Conservation (phyloP, 1,140 invertebrate species). For the Lepidurus packardi region DNA sequence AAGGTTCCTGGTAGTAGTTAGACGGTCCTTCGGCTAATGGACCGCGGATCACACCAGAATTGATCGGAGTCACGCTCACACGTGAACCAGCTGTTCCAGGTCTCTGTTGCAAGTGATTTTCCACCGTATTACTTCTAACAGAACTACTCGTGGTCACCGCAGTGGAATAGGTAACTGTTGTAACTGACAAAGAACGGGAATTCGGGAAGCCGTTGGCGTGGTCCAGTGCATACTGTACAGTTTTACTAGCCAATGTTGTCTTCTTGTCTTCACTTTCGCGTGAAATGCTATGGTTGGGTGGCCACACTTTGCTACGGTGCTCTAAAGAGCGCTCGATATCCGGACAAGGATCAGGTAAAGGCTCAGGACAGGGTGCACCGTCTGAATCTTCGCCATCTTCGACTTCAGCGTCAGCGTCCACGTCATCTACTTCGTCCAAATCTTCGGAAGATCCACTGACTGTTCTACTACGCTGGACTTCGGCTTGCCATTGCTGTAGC, state of each 20-base stretch:
- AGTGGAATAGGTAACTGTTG: not conserved
- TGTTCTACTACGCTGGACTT: conserved; percentile 34
- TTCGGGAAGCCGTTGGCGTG: not conserved
- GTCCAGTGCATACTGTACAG: not conserved
- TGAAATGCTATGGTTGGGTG: not conserved
- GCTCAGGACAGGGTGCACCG: conserved; percentile 28
- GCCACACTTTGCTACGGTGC: not conserved
- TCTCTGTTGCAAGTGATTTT: not conserved
- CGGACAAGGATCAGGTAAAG: conserved; percentile 5
- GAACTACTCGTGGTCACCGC: not conserved
- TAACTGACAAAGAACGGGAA: not conserved
- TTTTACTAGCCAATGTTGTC: conserved; percentile 3
- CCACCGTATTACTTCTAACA: not conserved
- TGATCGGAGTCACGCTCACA: not conserved
- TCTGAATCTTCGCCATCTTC: conserved; percentile 33
- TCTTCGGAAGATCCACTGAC: conserved; percentile 37
- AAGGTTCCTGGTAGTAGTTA: not conserved
- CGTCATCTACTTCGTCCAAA: conserved; percentile 33
- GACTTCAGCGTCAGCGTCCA: conserved; percentile 29
- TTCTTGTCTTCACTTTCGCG: not conserved
- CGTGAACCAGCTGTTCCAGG: not conserved
- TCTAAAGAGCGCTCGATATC: conserved; percentile 18
- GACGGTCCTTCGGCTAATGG: not conserved
- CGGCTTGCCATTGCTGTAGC: conserved; percentile 43
- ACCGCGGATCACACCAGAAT: not conserved